Evolutionary conservation across 1,140 invertebrate species (phyloP), one percentile per base, ranked within the genome.

Genomic region (Pogonognathellus flavescens): DNA sequence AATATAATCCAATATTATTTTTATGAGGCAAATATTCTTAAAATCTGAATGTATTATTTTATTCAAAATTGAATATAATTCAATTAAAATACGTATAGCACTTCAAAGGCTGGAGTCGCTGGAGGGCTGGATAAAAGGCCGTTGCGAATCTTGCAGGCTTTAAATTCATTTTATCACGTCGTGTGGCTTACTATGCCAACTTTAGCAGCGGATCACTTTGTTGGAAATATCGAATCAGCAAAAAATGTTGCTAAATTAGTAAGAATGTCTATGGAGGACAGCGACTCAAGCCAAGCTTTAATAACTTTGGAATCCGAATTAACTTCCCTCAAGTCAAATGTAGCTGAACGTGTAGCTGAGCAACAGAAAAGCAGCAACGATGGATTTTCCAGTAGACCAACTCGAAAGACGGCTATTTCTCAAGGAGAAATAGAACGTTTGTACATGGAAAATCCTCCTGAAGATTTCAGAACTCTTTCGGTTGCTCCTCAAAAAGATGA

Each of bases 341-440:
- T 57, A 14, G 13, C 13, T 4, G 66, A 72, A 72, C 4, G 16
- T n/a, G 8, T 72, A 16, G 16, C 31, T 72, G 66, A 41, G 14
- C 11, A 0, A 72, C 31, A 41, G 1, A 14, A 16, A 72, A 49
- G 14, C 11, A 72, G n/a, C 41, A 16, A 14, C 2, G 66, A 49
- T 8, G 22, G 14, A 16, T 72, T 72, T 6, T 31, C 31, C 10
- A 70, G 66, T 25, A 41, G 66, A 72, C 66, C 66, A 3, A 41
- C 66, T 1, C 11, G 31, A 14, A 72, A 25, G 5, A 41, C 25
- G 16, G 66, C 25, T 6, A 31, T 72, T 14, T n/a, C 81, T 5
- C n/a, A 59, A 20, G 81, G n/a, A 62, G 81, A 84, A 55, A 52
- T 66, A 0, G 82, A 84, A 22, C n/a, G 81, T 1, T 16, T 82